These are phyloP conservation scores for Trichopoda pennipes DNA, from an alignment of 2,888 invertebrate genomes.

Conservation along the genomic window DNA sequence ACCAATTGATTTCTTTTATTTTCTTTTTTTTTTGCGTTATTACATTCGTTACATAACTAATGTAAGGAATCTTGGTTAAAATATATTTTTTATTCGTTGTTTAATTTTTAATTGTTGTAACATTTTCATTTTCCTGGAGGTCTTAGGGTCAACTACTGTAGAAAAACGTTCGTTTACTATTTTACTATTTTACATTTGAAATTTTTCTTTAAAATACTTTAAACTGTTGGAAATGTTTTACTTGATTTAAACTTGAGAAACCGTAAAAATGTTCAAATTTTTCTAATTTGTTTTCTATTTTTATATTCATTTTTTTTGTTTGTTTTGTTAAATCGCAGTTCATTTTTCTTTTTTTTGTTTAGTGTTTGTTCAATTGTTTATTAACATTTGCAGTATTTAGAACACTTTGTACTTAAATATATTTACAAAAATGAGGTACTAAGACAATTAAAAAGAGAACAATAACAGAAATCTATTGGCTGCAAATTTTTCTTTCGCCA, in stretches of 20 bases:
- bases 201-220: not conserved
- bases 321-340: constrained; percentile 31
- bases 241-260: constrained; percentile 31
- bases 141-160: constrained; percentile 36
- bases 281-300: not conserved
- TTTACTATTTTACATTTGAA: not conserved
- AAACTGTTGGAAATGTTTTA: constrained; percentile 17
- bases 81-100: not conserved
- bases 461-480: too few relatives aligned
- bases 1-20: constrained; percentile 45
- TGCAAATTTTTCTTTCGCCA: too few relatives aligned
- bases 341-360: constrained; percentile 1
- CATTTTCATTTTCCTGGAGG: constrained; percentile 18
- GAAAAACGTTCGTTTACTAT: not conserved
- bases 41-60: constrained; percentile 23
- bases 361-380: constrained; percentile 29
- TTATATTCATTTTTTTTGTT: not conserved
- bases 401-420: not conserved
- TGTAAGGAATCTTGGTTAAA: not conserved
- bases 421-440: not conserved
- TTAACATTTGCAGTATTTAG: not conserved
- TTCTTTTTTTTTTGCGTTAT: not conserved
- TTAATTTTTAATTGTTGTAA: constrained; percentile 34
- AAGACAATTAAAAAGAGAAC: too few relatives aligned
- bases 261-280: constrained; percentile 20